Evolutionary conservation across 2,888 invertebrate genomes (phyloP), one percentile per base, ranked within the genome.

Genomic region (Aquatica leii): DNA sequence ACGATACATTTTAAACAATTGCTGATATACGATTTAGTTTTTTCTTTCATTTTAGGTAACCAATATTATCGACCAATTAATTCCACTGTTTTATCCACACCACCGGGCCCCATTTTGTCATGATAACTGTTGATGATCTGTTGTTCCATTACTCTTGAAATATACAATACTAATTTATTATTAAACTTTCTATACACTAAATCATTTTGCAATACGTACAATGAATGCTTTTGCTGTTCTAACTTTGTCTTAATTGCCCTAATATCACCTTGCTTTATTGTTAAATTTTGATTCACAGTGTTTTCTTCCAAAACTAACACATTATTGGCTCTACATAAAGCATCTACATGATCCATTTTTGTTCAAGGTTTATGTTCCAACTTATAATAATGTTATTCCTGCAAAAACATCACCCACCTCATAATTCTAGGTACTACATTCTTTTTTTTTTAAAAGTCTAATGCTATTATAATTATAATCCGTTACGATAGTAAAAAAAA

Each of bases 381-480:
- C 1, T 1, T 24, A 51, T 66, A 63, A 46, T 49, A 31, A 56
- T n/a, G n/a, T n/a, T 50, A 63, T 6, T 55, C 8, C 37, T 58
- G 55, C 11, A 59, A 65, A 9, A 37, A n/a, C 11, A 37, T n/a
- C 4, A 12, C 37, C 15, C 41, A 41, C 8, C 66, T 17, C 14
- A 24, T 34, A 51, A 67, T 69, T 9, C 72, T 67, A 1, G 73
- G 73, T 65, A 73, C 71, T 5, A 75, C 65, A 11, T 75, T 64
- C 24, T 24, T 24, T 6, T 24, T n/a, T n/a, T n/a, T n/a, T n/a
- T n/a, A n/a, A n/a, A n/a, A n/a, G n/a, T n/a, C n/a, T n/a, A n/a
- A n/a, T 55, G n/a, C 69, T 65, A 55, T 71, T 65, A 59, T n/a
- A n/a, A 55, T 71, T 65, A 59, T 71, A 76, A 53, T 74, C 73